Percentiles rank a stretch among this genome's conserved stretches.
These are phyloP conservation scores for Dryas iulia DNA, from an alignment of 1,140 invertebrate genomes.

Conservation along the genomic window DNA sequence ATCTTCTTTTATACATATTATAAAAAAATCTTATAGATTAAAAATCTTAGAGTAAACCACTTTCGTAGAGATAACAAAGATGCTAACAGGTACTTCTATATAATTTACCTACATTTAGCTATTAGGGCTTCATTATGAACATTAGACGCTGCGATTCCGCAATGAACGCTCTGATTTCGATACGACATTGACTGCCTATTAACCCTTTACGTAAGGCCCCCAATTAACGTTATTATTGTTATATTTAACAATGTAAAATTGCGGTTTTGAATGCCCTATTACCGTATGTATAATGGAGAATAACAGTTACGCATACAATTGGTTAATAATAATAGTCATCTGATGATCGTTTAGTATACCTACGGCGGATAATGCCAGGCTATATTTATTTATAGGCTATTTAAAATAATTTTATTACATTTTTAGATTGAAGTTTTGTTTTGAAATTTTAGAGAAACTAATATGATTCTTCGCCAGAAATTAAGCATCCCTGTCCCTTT, in stretches of 20 bases:
- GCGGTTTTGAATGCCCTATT: slow-evolving; percentile 4
- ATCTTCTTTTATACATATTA: too few relatives aligned
- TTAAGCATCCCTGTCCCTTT: too few relatives aligned
- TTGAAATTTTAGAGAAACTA: too few relatives aligned
- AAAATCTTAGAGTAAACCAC: too few relatives aligned
- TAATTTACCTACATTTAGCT: slow-evolving; percentile 7
- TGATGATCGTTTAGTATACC: background rate
- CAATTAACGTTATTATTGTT: slow-evolving; percentile 12
- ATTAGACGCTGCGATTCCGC: slow-evolving; percentile 13
- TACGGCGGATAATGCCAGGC: background rate
- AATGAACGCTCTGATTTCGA: slow-evolving; percentile 36
- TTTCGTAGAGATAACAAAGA: background rate
- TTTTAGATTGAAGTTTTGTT: too few relatives aligned
- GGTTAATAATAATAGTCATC: background rate
- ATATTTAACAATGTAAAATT: slow-evolving; percentile 12
- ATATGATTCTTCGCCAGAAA: too few relatives aligned
- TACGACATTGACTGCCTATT: slow-evolving; percentile 41
- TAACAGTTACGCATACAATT: background rate
- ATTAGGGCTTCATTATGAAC: slow-evolving; percentile 38
- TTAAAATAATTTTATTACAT: background rate
- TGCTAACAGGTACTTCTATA: background rate
- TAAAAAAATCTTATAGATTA: too few relatives aligned
- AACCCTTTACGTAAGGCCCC: slow-evolving; percentile 23
- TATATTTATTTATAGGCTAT: too few relatives aligned
- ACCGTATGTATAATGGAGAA: background rate